phyloP scores from a whole-genome alignment of 2,113 vertebrate species.

The Podarcis cretensis region DNA sequence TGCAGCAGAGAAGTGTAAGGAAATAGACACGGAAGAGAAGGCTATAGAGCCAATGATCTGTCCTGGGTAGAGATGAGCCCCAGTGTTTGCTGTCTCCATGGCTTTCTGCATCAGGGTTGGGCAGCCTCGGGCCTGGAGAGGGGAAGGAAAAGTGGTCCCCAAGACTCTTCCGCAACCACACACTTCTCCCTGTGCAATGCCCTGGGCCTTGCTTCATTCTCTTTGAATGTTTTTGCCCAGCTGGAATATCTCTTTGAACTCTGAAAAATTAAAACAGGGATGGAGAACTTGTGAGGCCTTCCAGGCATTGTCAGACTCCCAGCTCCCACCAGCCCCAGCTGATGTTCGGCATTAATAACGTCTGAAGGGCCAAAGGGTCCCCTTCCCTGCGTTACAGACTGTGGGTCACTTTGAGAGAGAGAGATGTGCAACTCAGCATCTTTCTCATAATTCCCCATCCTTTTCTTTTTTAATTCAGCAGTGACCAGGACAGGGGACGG shows the following conservation, averaged over 20 bases:
- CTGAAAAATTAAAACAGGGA: too few relatives aligned
- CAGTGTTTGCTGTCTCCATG: background rate
- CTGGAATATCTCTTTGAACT: too few relatives aligned
- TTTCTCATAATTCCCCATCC: background rate
- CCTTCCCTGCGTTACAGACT: too few relatives aligned
- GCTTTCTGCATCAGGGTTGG: background rate
- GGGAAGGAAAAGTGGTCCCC: too few relatives aligned
- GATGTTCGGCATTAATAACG: background rate
- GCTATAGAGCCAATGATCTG: background rate
- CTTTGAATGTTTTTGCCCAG: too few relatives aligned
- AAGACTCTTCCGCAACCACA: too few relatives aligned
- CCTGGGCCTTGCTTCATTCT: background rate
- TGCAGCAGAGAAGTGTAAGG: background rate
- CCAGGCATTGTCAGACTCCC: background rate
- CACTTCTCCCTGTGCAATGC: background rate
- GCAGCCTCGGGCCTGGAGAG: too few relatives aligned
- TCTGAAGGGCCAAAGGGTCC: background rate
- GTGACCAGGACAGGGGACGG: conserved; percentile 87
- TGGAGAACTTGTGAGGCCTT: background rate
- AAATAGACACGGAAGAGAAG: background rate
- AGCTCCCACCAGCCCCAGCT: background rate
- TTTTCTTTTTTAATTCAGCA: conserved; percentile 42
- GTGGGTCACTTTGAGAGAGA: too few relatives aligned
- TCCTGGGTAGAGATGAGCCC: background rate
- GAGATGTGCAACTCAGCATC: background rate